phyloP scores from a whole-genome alignment of 2,797 vertebrate species.

The Myripristis jacobus region DNA sequence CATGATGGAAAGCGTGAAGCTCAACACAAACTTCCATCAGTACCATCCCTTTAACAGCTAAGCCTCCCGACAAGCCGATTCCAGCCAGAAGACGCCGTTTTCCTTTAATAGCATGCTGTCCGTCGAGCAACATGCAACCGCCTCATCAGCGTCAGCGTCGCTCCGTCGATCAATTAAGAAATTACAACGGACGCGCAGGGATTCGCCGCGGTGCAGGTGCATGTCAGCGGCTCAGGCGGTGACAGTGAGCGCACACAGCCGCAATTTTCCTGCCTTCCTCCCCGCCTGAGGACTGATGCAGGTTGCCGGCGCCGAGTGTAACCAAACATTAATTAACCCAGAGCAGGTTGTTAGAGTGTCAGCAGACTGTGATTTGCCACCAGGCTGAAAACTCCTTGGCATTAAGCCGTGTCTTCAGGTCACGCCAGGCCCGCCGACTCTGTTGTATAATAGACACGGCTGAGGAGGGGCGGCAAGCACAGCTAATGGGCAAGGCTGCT shows the following conservation, averaged over 20 bases:
- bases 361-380: not conserved
- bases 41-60: too few relatives aligned
- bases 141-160: too few relatives aligned
- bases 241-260: not conserved
- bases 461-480: conserved; percentile 40
- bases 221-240: not conserved
- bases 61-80: too few relatives aligned
- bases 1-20: too few relatives aligned
- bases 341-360: conserved; percentile 34
- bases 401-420: not conserved
- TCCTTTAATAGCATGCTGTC: too few relatives aligned
- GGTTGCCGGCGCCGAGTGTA: conserved; percentile 8
- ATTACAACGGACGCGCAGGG: not conserved
- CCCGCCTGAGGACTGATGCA: not conserved
- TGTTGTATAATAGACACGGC: conserved; percentile 43
- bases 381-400: conserved; percentile 31
- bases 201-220: not conserved
- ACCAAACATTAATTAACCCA: conserved; percentile 10
- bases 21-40: too few relatives aligned
- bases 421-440: not conserved
- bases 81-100: too few relatives aligned
- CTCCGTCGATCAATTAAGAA: too few relatives aligned
- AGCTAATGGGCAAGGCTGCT: conserved; percentile 60
- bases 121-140: too few relatives aligned
- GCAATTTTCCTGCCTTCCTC: not conserved